Evolutionary conservation across 2,888 invertebrate species (phyloP).

Genomic region (Nomada lathburiana): DNA sequence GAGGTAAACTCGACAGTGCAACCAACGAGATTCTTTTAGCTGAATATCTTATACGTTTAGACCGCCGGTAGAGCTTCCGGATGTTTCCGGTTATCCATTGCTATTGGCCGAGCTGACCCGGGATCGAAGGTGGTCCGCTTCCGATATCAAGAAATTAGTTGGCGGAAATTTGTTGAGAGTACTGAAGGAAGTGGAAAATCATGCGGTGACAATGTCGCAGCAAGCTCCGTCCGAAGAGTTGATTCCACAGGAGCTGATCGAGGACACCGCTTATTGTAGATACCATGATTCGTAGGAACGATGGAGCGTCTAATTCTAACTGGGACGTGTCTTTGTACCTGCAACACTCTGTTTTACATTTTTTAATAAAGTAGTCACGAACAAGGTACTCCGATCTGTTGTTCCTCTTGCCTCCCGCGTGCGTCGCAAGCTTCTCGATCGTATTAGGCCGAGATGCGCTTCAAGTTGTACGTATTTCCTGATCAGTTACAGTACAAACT

Average conservation of each 20-base stretch:
- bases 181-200: conserved; percentile 85
- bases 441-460: background rate
- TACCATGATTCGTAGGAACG: conserved; percentile 81
- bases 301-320: conserved; percentile 10
- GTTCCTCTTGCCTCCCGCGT: background rate
- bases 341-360: conserved; percentile 46
- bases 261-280: conserved; percentile 86
- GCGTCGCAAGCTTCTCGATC: no score
- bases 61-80: conserved; percentile 85
- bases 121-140: conserved; percentile 87
- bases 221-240: conserved; percentile 86
- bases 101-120: conserved; percentile 87
- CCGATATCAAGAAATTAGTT: conserved; percentile 87
- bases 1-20: conserved; percentile 77
- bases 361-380: conserved; percentile 62
- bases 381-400: background rate
- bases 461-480: no score
- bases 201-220: conserved; percentile 80
- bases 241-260: conserved; percentile 85
- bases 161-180: conserved; percentile 87
- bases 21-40: no score
- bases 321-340: conserved; percentile 63
- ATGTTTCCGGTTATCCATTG: conserved; percentile 87
- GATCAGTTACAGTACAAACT: no score
- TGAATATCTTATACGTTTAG: conserved; percentile 73